Conservation (phyloP, 1,140 invertebrate genomes). For the Trigoniulus corallinus region DNA sequence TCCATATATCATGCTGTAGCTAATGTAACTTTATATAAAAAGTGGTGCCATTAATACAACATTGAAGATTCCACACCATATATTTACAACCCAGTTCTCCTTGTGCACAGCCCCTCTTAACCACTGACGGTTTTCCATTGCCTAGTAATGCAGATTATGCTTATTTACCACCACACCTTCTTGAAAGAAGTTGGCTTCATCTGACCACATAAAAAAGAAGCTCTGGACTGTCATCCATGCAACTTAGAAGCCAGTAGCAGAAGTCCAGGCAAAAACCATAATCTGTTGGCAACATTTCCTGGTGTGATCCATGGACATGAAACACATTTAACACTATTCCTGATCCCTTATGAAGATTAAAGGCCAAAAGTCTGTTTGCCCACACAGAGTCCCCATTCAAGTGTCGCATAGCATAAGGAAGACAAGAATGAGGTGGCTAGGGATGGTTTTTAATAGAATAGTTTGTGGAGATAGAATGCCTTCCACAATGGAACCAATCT, state of each 20-base stretch:
- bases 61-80: conserved; percentile 4
- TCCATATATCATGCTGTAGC: background rate
- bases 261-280: background rate
- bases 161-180: conserved; percentile 5
- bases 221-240: conserved; percentile 1
- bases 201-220: conserved; percentile 2
- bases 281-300: background rate
- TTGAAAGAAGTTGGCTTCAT: conserved; percentile 4
- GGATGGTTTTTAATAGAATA: too few species aligned
- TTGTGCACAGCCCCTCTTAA: background rate
- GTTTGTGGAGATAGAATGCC: too few species aligned
- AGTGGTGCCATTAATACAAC: background rate
- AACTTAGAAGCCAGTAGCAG: conserved; percentile 4
- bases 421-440: too few species aligned
- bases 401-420: too few species aligned
- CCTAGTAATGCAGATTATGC: conserved; percentile 7
- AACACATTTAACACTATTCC: background rate
- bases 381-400: too few species aligned
- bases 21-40: conserved; percentile 2
- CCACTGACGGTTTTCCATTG: conserved; percentile 3
- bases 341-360: too few species aligned
- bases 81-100: conserved; percentile 2
- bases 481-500: too few species aligned
- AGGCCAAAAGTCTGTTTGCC: too few species aligned
- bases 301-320: background rate